Base-by-base conservation (phyloP, 1,140 invertebrate genomes). In the Caerostris darwini region DNA sequence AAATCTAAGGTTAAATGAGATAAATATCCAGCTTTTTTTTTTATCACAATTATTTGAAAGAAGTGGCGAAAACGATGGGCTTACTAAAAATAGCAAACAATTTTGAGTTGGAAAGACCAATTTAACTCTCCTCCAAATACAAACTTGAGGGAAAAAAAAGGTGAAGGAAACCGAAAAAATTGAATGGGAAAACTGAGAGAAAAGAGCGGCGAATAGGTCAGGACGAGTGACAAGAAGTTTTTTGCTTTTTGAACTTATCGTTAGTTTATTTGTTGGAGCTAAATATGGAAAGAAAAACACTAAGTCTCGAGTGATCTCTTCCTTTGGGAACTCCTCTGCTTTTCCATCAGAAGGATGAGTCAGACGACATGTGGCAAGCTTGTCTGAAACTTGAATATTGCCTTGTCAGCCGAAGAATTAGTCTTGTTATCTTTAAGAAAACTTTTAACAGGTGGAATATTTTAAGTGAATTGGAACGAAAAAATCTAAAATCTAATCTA, bases 241-340 rank as follows among this genome's bases (percentile, higher is more conserved):
- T 57, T n/a, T 57, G 71, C 34, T 77, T 3, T n/a, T 56, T 83
- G 5, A n/a, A 54, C 34, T 82, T 34, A 82, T 82, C 50, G 34
- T 54, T 54, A n/a, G 77, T 82, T 82, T 82, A 82, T 82, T 82
- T 82, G 77, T 12, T n/a, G 54, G 54, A 56, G 82, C 56, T 83
- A 83, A 83, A 83, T 57, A 83, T 56, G 82, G 56, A 56, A 83
- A 82, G 77, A 82, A 82, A 69, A 82, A 82, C 77, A 82, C 71
- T 53, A 77, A 77, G 50, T 5, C 8, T 82, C 0, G 77, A 82
- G 82, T 19, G 82, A 83, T 56, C n/a, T 58, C 54, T 12, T 81
- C 10, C 10, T 12, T 53, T 54, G 77, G 77, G 77, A 82, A 82
- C 77, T 56, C 77, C 77, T 56, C 54, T 6, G 71, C 61, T 64